These are phyloP conservation scores for Chrysomallon squamiferum DNA, from an alignment of 1,140 invertebrate genomes.

Conservation along the genomic window DNA sequence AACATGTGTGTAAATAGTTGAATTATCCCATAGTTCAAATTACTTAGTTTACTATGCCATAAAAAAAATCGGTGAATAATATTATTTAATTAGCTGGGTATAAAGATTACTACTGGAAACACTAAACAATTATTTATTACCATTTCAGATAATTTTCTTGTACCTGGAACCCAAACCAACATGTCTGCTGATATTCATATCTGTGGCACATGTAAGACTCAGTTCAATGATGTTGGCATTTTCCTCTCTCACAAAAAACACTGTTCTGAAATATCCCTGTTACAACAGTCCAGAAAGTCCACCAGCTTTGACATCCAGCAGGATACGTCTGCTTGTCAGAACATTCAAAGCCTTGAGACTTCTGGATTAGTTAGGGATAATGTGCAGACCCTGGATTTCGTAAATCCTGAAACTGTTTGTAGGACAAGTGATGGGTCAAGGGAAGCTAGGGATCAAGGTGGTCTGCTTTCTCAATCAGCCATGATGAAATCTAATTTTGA, in stretches of 20 bases:
- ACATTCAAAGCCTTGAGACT: background rate
- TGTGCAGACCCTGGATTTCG: background rate
- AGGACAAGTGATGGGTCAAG: background rate
- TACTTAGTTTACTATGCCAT: too few relatives aligned
- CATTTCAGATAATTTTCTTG: too few relatives aligned
- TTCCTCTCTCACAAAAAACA: constrained; percentile 56
- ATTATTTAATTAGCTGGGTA: too few relatives aligned
- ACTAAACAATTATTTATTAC: too few relatives aligned
- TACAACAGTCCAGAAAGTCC: background rate
- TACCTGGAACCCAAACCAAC: too few relatives aligned
- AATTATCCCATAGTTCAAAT: too few relatives aligned
- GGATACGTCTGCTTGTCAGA: too few relatives aligned
- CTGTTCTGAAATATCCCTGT: constrained; percentile 7
- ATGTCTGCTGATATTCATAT: constrained; percentile 51
- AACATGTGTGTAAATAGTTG: too few relatives aligned
- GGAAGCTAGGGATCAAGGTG: too few relatives aligned
- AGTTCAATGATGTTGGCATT: constrained; percentile 50
- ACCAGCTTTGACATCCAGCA: background rate
- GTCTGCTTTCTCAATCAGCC: too few relatives aligned
- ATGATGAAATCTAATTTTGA: background rate
- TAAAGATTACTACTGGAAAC: too few relatives aligned
- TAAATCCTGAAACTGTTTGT: background rate
- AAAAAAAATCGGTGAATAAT: too few relatives aligned
- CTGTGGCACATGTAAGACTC: constrained; percentile 51
- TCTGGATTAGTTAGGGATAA: background rate